A percentile compares a stretch with the other conserved stretches of the same genome.
These are phyloP conservation scores for Acridotheres tristis DNA, from an alignment of 2,797 vertebrate genomes.

Conservation along the genomic window DNA sequence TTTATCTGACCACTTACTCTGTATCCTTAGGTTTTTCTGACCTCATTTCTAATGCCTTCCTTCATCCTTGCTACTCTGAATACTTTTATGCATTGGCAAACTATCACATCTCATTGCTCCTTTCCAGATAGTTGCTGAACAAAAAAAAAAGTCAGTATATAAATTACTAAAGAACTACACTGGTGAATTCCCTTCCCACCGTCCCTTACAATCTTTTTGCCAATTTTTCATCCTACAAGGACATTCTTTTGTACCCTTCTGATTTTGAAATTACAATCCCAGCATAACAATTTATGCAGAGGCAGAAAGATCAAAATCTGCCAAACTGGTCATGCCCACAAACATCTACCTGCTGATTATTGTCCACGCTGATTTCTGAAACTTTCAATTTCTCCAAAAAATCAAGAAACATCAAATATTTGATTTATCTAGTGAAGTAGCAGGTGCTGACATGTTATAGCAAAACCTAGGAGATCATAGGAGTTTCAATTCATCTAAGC, in stretches of 20 bases:
- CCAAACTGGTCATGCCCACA: neutral
- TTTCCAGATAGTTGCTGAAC: neutral
- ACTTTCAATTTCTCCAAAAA: neutral
- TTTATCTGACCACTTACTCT: neutral
- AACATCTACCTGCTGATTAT: neutral
- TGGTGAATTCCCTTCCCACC: neutral
- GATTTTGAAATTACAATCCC: neutral
- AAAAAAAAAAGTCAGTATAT: neutral
- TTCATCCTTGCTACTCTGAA: neutral
- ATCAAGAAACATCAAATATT: neutral
- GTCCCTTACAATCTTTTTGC: neutral
- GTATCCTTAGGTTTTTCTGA: neutral
- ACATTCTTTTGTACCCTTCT: neutral
- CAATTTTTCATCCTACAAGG: neutral
- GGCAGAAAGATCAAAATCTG: neutral
- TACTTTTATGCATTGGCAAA: neutral
- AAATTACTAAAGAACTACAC: neutral
- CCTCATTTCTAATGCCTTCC: neutral
- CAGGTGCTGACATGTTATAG: neutral
- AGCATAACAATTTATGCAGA: neutral
- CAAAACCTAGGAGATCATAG: neutral
- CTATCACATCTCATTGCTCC: neutral
- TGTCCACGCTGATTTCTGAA: neutral
- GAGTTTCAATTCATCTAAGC: neutral
- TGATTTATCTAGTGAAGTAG: neutral